Evolutionary conservation across 2,113 vertebrate species (phyloP).

Genomic region (Catagonus wagneri): DNA sequence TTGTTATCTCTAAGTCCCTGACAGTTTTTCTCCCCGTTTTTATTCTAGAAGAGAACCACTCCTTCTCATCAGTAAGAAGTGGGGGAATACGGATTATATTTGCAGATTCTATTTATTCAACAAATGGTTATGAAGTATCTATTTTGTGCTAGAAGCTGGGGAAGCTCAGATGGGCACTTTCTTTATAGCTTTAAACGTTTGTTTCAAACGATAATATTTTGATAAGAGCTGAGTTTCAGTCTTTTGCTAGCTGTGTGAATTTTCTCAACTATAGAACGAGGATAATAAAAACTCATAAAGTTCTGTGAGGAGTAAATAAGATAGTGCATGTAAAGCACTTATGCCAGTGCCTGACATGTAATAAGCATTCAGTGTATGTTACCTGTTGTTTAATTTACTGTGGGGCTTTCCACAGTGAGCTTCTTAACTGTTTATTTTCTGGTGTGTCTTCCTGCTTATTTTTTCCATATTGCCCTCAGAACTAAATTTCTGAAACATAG

Average conservation of each 20-base stretch:
- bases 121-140: constrained; percentile 22
- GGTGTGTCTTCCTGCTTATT: not conserved
- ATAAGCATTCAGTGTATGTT: not conserved
- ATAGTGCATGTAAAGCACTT: not conserved
- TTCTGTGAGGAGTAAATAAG: not conserved
- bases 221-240: constrained; percentile 5
- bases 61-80: not conserved
- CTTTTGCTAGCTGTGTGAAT: constrained; percentile 20
- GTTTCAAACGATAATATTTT: constrained; percentile 31
- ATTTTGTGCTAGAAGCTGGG: constrained; percentile 34
- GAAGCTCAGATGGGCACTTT: constrained; percentile 23
- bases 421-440: not conserved
- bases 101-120: constrained; percentile 9
- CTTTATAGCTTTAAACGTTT: constrained; percentile 36
- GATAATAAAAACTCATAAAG: not conserved
- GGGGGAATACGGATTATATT: constrained; percentile 47
- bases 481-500: not conserved
- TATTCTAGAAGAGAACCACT: not conserved
- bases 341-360: not conserved
- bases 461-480: not conserved
- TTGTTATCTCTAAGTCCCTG: constrained; percentile 21
- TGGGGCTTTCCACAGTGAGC: not conserved
- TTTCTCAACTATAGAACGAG: not conserved
- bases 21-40: constrained; percentile 1
- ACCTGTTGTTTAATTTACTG: not conserved